Evolutionary conservation across 2,113 vertebrate species (phyloP).

Genomic region (Chloroceryle aenea): DNA sequence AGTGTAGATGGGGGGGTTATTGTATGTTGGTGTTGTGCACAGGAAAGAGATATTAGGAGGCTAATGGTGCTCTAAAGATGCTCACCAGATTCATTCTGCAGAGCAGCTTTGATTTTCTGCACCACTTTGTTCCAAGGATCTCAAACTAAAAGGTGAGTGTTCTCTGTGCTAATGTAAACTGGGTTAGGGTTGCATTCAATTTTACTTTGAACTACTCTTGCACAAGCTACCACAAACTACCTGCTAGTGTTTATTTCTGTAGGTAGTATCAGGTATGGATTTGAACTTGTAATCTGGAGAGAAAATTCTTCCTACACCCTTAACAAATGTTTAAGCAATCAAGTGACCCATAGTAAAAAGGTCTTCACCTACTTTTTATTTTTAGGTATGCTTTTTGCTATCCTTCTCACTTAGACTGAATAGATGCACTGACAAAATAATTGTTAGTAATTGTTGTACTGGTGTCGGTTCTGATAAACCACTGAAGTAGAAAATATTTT

Average conservation of each 20-base stretch:
- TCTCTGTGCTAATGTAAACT: not conserved
- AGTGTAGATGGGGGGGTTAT: not conserved
- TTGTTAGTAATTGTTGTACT: constrained; percentile 74
- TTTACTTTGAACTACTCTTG: not conserved
- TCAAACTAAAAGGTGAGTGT: not conserved
- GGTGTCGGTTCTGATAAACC: constrained; percentile 74
- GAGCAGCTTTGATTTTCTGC: not conserved
- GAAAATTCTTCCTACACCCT: not conserved
- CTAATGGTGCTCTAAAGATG: not conserved
- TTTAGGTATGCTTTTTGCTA: constrained; percentile 35
- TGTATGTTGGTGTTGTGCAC: not conserved
- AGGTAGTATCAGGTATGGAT: not conserved
- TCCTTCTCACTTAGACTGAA: constrained; percentile 63
- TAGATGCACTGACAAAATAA: constrained; percentile 75
- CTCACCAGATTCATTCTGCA: not conserved
- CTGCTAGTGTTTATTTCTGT: not conserved
- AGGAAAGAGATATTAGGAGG: not conserved
- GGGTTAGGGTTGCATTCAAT: not conserved
- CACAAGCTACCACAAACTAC: not conserved
- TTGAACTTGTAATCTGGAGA: not conserved
- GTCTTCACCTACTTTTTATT: constrained; percentile 7
- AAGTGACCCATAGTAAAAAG: not conserved
- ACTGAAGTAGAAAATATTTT: constrained; percentile 50
- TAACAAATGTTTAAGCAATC: not conserved
- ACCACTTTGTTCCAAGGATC: not conserved